A percentile compares a stretch with the other conserved stretches of the same genome.
phyloP scores from a whole-genome alignment of 2,113 vertebrate genomes.

The Peucedramus taeniatus region DNA sequence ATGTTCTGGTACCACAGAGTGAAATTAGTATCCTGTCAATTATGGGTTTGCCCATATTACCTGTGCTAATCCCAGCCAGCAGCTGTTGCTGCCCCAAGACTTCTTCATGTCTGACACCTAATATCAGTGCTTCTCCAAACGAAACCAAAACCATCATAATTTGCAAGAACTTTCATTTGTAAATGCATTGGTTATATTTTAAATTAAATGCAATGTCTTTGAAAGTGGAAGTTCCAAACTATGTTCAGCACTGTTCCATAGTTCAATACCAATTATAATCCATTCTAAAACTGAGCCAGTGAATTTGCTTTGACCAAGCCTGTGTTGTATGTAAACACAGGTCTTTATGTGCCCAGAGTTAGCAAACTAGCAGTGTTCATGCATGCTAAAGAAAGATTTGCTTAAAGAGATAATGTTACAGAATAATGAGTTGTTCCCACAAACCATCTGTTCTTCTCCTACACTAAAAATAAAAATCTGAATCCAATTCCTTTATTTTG shows the following conservation, averaged over 20 bases:
- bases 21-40: not conserved
- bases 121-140: not conserved
- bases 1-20: not conserved
- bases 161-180: not conserved
- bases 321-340: not conserved
- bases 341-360: not conserved
- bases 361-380: not conserved
- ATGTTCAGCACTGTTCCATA: not conserved
- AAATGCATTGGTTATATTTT: not conserved
- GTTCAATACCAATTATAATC: not conserved
- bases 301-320: not conserved
- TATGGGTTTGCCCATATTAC: not conserved
- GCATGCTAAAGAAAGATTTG: not conserved
- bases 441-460: conserved; percentile 40
- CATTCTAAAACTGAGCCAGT: not conserved
- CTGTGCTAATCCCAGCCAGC: not conserved
- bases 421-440: conserved; percentile 31
- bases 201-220: not conserved
- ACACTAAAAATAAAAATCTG: not conserved
- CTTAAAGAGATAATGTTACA: not conserved
- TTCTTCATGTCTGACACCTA: not conserved
- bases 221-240: not conserved
- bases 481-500: conserved; percentile 32
- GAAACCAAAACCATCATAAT: not conserved
- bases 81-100: not conserved